Evolutionary conservation across 2,888 invertebrate genomes (phyloP), one percentile per base, ranked within the genome.

Genomic region (Zygothrica quintamaculata): DNA sequence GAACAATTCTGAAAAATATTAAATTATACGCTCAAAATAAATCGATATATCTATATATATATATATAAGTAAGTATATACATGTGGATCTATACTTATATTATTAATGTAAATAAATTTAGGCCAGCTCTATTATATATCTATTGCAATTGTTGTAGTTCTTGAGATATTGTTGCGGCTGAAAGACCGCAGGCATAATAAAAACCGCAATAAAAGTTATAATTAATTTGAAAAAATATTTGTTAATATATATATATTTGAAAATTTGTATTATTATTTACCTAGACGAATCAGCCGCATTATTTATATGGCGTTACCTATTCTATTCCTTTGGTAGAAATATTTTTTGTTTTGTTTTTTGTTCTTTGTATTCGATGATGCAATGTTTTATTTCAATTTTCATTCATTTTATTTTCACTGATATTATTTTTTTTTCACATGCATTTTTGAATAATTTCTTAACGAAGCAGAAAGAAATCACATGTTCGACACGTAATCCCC

Each of bases 351-450:
- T 48, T 22, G 5, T 29, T 12, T 51, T 1, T 6, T n/a, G n/a
- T n/a, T n/a, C 9, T 50, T 26, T 15, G 8, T 4, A 13, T 51
- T 16, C 7, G 46, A 61, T 81, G 74, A 74, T 81, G 65, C 55
- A 78, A 69, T 65, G n/a, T n/a, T 22, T 46, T 29, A 7, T 39
- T 25, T 8, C 22, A 6, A 29, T 3, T 34, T 25, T 34, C 5
- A 18, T 37, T 8, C 6, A 26, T 55, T 59, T 40, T 4, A 58
- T 61, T 67, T 84, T 60, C 73, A 65, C 56, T 51, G 47, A 34
- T 31, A 42, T 64, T 36, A 34, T 31, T 39, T 64, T 36, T 44
- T 65, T 71, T 25, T 47, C 5, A 25, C 40, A 61, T 61, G 65
- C 68, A 59, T 55, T 31, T 57, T 52, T 66, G 15, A 25, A n/a